Conservation (phyloP, 2,888 invertebrate genomes). For the Erannis defoliaria region DNA sequence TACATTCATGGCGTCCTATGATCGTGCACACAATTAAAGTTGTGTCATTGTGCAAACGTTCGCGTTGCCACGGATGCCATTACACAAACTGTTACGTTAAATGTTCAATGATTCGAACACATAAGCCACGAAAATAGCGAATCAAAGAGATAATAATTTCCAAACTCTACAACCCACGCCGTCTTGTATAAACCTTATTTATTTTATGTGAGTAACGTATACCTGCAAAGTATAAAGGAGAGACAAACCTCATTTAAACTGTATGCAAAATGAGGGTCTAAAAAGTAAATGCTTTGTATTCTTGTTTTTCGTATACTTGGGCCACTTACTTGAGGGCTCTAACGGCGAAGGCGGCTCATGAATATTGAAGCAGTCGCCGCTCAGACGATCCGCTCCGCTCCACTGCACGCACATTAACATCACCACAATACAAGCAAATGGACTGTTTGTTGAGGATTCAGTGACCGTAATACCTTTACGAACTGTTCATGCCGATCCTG, state of each 20-base stretch:
- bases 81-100: constrained; percentile 69
- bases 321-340: constrained; percentile 58
- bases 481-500: constrained; percentile 36
- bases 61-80: constrained; percentile 56
- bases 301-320: constrained; percentile 43
- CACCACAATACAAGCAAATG: constrained; percentile 65
- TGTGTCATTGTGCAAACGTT: constrained; percentile 50
- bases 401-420: constrained; percentile 63
- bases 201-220: constrained; percentile 3
- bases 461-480: constrained; percentile 36
- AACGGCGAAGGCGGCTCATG: constrained; percentile 73
- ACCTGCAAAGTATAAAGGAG: constrained; percentile 21
- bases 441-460: constrained; percentile 58
- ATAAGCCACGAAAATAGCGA: constrained; percentile 42
- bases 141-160: background rate
- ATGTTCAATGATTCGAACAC: constrained; percentile 61
- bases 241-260: constrained; percentile 33
- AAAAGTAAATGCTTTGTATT: constrained; percentile 45
- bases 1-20: constrained; percentile 24
- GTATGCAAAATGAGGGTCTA: constrained; percentile 35
- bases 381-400: constrained; percentile 57
- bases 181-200: background rate
- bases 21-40: constrained; percentile 42
- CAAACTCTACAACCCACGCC: background rate
- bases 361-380: constrained; percentile 73